Percentiles rank a stretch among this genome's conserved stretches.
Conservation (phyloP, 1,140 invertebrate species). For the Maconellicoccus hirsutus region DNA sequence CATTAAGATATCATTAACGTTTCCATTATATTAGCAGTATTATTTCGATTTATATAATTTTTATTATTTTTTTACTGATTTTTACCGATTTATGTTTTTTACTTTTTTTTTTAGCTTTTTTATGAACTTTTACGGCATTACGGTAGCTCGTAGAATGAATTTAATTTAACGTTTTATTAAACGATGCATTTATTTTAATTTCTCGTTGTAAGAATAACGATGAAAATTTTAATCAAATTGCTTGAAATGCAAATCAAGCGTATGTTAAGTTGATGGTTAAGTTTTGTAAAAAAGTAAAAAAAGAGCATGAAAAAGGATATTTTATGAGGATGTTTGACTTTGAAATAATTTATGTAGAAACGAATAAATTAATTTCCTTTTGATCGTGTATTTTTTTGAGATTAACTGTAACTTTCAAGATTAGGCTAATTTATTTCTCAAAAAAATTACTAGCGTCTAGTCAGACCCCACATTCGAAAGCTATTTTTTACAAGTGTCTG, state of each 20-base stretch:
- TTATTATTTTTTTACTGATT: slow-evolving; percentile 6
- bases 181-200: slow-evolving; percentile 19
- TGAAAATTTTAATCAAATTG: slow-evolving; percentile 12
- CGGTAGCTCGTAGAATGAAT: neutral
- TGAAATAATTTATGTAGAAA: no score
- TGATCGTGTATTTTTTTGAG: no score
- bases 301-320: no score
- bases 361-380: no score
- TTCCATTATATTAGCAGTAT: neutral
- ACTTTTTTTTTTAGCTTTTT: neutral
- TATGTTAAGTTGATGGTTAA: slow-evolving; percentile 6
- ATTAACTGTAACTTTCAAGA: no score
- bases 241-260: neutral
- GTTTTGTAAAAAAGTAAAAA: neutral
- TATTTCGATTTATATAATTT: neutral
- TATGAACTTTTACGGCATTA: neutral
- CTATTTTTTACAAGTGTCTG: no score
- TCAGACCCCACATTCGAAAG: no score
- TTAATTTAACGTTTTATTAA: neutral
- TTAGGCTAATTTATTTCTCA: no score
- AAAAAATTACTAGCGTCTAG: no score
- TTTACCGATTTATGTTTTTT: slow-evolving; percentile 1
- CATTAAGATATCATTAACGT: neutral
- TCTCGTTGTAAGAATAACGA: neutral
- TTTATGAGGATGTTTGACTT: no score